Evolutionary conservation across 2,113 vertebrate species (phyloP).

Genomic region (Dolichotis patagonum): DNA sequence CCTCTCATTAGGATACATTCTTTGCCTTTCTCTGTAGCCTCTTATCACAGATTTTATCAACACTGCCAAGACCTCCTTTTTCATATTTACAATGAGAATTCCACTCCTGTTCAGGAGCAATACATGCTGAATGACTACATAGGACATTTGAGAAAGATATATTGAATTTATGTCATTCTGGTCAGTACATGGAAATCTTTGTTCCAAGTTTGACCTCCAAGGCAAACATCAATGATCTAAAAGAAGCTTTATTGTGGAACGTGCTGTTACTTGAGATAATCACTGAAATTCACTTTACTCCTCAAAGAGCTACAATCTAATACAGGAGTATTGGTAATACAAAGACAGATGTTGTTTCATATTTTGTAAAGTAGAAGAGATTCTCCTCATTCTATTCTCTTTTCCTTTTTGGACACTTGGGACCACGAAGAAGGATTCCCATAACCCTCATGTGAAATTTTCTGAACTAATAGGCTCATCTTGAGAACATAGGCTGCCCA

Average conservation of each 20-base stretch:
- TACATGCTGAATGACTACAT: background rate
- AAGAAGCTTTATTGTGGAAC: background rate
- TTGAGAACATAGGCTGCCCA: too few species aligned
- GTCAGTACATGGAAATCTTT: background rate
- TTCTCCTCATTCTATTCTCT: background rate
- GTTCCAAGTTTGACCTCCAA: background rate
- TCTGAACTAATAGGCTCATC: background rate
- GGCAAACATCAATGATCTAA: background rate
- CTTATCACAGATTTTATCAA: background rate
- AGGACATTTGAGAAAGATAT: background rate
- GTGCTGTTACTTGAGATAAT: background rate
- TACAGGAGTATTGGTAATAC: background rate
- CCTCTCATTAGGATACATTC: background rate
- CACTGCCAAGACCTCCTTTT: background rate
- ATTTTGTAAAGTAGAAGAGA: background rate
- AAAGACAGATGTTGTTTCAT: background rate
- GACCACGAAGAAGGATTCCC: too few species aligned
- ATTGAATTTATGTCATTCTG: too few species aligned
- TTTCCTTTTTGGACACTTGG: background rate
- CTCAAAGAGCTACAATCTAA: background rate
- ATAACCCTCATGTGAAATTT: too few species aligned
- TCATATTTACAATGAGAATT: background rate
- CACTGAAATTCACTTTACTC: background rate
- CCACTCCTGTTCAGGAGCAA: background rate
- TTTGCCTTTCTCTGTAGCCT: background rate